Evolutionary conservation across 2,113 vertebrate genomes (phyloP).

Genomic region (Tragelaphus imberbis): DNA sequence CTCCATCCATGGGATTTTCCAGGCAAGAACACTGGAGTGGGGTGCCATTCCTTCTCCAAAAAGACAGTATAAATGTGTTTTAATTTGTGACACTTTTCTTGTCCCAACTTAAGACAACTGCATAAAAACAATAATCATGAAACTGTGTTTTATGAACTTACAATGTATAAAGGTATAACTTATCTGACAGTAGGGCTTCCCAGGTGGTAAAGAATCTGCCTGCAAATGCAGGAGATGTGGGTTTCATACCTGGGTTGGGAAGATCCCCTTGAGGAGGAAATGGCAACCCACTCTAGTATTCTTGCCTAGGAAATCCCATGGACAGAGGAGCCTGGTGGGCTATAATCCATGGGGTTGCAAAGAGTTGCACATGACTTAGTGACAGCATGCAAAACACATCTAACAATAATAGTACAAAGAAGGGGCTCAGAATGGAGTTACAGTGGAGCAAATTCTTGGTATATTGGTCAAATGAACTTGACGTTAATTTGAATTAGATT

Average conservation of each 20-base stretch:
- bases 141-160: background rate
- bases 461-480: background rate
- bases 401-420: background rate
- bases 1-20: no score
- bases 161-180: background rate
- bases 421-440: background rate
- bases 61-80: background rate
- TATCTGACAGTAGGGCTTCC: background rate
- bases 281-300: background rate
- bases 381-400: background rate
- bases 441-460: background rate
- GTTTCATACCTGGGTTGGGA: background rate
- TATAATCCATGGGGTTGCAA: background rate
- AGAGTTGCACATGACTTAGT: background rate
- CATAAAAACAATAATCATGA: background rate
- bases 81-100: background rate
- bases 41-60: no score
- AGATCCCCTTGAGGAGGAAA: background rate
- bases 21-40: no score
- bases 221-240: background rate
- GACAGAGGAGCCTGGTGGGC: background rate
- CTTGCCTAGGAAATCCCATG: background rate
- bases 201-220: background rate
- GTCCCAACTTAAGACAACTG: background rate
- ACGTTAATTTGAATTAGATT: background rate